Evolutionary conservation across 2,113 vertebrate genomes (phyloP).

Genomic region (Crotophaga sulcirostris): DNA sequence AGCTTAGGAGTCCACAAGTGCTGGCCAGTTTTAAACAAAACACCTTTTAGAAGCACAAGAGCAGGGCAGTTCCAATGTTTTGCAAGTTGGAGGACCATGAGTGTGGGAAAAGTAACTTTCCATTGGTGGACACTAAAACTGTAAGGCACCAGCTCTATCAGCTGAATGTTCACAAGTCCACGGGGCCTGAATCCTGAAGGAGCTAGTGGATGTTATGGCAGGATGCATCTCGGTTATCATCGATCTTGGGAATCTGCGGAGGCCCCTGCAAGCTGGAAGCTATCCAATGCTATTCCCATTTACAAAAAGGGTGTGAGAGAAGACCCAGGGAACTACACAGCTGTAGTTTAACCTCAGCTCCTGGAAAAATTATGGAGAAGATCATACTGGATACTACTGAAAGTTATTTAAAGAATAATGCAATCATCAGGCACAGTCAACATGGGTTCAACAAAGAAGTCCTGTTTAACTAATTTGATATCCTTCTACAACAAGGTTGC

Average conservation of each 20-base stretch:
- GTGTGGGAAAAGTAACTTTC: not conserved
- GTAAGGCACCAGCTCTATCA: not conserved
- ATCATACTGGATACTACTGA: not conserved
- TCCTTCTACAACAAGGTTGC: not conserved
- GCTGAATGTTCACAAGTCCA: not conserved
- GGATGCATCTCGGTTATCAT: not conserved
- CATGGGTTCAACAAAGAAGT: not conserved
- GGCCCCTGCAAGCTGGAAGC: not conserved
- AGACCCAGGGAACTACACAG: not conserved
- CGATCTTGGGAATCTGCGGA: not conserved
- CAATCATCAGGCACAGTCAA: not conserved
- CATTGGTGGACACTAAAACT: not conserved
- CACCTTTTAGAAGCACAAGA: not conserved
- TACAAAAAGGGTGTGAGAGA: not conserved
- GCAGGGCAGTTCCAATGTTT: not conserved
- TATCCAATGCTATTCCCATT: not conserved
- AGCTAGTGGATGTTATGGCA: not conserved
- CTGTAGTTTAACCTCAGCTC: not conserved
- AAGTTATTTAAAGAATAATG: not conserved
- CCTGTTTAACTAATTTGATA: not conserved
- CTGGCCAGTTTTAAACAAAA: not conserved
- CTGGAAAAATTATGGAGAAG: not conserved
- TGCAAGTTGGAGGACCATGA: rapidly evolving
- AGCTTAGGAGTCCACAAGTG: not conserved
- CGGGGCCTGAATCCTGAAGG: not conserved